phyloP scores from a whole-genome alignment of 2,113 vertebrate species.

The Tichodroma muraria region DNA sequence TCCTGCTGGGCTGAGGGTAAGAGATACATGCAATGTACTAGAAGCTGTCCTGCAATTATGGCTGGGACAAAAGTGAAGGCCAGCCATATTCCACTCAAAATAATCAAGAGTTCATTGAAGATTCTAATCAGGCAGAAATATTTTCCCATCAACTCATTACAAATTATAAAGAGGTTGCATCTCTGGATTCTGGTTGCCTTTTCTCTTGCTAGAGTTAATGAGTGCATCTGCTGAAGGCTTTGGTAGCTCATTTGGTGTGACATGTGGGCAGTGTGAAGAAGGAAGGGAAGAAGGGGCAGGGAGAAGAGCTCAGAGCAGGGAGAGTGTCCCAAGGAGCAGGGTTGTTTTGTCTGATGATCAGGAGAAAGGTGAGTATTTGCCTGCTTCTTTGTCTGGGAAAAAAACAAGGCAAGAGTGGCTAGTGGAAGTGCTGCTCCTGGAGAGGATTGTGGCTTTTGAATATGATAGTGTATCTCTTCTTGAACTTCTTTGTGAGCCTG shows the following conservation, averaged over 20 bases:
- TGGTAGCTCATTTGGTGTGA: conserved; percentile 39
- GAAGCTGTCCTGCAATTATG: not conserved
- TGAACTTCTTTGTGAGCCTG: not conserved
- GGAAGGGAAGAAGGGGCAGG: not conserved
- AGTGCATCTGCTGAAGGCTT: conserved; percentile 19
- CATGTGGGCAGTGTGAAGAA: not conserved
- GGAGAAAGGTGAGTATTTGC: not conserved
- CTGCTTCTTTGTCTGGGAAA: not conserved
- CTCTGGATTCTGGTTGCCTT: conserved; percentile 27
- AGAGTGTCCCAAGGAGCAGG: not conserved
- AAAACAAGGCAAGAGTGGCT: not conserved
- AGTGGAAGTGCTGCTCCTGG: not conserved
- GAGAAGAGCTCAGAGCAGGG: not conserved
- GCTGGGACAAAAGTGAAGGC: not conserved
- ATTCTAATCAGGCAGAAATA: conserved; percentile 66
- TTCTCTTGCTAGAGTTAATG: not conserved
- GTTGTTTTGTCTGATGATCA: not conserved
- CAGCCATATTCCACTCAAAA: not conserved
- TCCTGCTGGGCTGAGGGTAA: not conserved
- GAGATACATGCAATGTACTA: not conserved
- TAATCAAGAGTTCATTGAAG: conserved; percentile 1
- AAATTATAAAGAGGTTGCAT: conserved; percentile 43
- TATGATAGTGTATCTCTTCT: not conserved
- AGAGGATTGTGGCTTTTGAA: not conserved
- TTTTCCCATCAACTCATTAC: conserved; percentile 58